Conservation (phyloP, 2,113 vertebrate genomes). For the Pontoporia blainvillei region DNA sequence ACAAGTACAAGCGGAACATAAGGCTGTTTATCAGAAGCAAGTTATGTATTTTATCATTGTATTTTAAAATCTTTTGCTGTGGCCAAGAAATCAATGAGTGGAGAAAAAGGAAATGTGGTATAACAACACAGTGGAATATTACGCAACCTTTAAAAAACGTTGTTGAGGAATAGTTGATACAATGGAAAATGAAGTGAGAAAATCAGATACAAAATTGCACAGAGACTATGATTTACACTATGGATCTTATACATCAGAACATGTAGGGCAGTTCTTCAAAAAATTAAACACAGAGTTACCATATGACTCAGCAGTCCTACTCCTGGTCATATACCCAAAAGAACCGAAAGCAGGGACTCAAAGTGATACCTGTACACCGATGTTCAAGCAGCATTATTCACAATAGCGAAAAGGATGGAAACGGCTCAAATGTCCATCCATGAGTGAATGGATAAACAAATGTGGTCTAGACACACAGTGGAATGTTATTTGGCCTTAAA, state of each 20-base stretch:
- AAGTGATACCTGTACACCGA: neutral
- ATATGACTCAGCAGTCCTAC: neutral
- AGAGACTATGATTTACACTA: neutral
- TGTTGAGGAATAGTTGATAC: neutral
- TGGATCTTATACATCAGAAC: neutral
- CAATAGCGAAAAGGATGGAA: neutral
- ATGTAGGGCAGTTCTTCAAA: neutral
- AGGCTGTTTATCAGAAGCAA: neutral
- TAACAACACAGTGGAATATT: neutral
- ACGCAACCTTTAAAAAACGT: neutral
- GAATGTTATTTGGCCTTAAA: neutral
- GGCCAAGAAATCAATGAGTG: neutral
- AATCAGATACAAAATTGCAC: neutral
- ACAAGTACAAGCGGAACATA: neutral
- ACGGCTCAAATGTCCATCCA: neutral
- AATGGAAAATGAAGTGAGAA: neutral
- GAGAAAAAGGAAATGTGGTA: neutral
- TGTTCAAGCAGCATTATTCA: neutral
- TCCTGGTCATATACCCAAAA: neutral
- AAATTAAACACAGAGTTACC: neutral
- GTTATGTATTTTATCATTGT: neutral
- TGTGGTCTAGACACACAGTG: neutral
- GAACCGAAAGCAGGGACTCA: neutral
- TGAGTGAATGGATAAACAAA: neutral
- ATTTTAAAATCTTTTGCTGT: neutral